Evolutionary conservation across 2,113 vertebrate species (phyloP).

Genomic region (Tauraco erythrolophus): DNA sequence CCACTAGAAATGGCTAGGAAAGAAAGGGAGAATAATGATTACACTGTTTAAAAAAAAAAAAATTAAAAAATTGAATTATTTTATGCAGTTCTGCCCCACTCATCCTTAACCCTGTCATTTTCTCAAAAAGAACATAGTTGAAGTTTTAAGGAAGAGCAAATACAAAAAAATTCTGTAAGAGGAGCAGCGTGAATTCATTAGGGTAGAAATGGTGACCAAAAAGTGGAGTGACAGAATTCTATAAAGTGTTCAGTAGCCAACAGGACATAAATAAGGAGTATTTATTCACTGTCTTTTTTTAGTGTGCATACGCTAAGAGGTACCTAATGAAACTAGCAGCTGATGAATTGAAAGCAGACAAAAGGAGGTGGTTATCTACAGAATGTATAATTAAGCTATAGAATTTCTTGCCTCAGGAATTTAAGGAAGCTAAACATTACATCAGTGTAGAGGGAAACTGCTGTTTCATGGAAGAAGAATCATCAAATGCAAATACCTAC

Average conservation of each 20-base stretch:
- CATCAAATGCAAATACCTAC: slow-evolving; percentile 6
- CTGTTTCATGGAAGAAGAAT: not conserved
- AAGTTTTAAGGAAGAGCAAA: not conserved
- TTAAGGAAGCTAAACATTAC: slow-evolving; percentile 46
- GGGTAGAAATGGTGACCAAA: not conserved
- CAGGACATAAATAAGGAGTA: not conserved
- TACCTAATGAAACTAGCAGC: slow-evolving; percentile 45
- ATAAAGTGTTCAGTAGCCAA: not conserved
- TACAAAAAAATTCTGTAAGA: not conserved
- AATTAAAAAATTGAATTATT: not conserved
- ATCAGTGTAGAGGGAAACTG: slow-evolving; percentile 6
- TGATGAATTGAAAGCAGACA: slow-evolving; percentile 50
- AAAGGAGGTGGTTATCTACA: slow-evolving; percentile 13
- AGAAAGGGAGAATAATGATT: not conserved
- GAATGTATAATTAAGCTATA: slow-evolving; percentile 1
- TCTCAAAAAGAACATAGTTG: not conserved
- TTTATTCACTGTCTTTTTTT: slow-evolving; percentile 35
- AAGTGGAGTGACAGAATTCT: not conserved
- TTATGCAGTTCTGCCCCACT: not conserved
- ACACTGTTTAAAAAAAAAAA: not conserved
- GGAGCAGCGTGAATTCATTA: not conserved
- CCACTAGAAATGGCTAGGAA: not conserved
- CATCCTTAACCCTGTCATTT: not conserved
- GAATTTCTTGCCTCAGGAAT: slow-evolving; percentile 50
- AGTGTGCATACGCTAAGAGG: not conserved